These are phyloP conservation scores for Hypselothyrea guttata DNA, from an alignment of 2,888 invertebrate genomes.

Conservation along the genomic window DNA sequence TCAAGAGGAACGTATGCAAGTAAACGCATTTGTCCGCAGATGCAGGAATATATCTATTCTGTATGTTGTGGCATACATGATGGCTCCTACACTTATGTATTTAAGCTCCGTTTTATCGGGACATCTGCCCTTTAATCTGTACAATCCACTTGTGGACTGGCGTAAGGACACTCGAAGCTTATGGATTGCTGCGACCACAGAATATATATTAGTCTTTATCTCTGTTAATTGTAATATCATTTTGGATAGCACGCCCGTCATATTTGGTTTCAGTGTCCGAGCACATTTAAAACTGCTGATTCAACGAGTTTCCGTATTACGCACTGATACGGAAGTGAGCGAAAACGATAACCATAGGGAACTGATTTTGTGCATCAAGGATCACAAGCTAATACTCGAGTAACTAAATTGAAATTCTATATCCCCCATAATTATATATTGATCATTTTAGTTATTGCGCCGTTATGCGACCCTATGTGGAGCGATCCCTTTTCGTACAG, in stretches of 20 bases:
- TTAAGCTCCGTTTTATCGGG: slow-evolving; percentile 11
- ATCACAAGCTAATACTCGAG: slow-evolving; percentile 34
- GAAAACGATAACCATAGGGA: slow-evolving; percentile 21
- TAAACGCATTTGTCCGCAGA: slow-evolving; percentile 7
- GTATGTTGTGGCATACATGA: slow-evolving; percentile 9
- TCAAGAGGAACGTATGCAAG: slow-evolving; percentile 10
- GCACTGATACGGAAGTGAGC: neutral
- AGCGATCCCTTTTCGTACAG: slow-evolving; percentile 27
- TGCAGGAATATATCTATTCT: too few species aligned
- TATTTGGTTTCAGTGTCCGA: slow-evolving; percentile 31
- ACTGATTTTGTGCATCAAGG: slow-evolving; percentile 32
- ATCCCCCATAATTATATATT: neutral
- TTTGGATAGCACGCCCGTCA: slow-evolving; percentile 16
- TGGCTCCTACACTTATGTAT: slow-evolving; percentile 12
- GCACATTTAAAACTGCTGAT: slow-evolving; percentile 23
- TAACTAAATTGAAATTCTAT: neutral
- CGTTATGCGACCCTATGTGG: slow-evolving; percentile 34
- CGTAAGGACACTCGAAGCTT: slow-evolving; percentile 1
- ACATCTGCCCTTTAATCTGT: slow-evolving; percentile 21
- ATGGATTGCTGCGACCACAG: slow-evolving; percentile 14
- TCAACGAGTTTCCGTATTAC: slow-evolving; percentile 6
- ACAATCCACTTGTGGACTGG: slow-evolving; percentile 35
- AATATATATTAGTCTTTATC: slow-evolving; percentile 5
- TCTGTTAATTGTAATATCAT: slow-evolving; percentile 8
- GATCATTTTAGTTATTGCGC: slow-evolving; percentile 26